phyloP scores from a whole-genome alignment of 2,797 vertebrate species.

The Hoplostethus atlanticus region DNA sequence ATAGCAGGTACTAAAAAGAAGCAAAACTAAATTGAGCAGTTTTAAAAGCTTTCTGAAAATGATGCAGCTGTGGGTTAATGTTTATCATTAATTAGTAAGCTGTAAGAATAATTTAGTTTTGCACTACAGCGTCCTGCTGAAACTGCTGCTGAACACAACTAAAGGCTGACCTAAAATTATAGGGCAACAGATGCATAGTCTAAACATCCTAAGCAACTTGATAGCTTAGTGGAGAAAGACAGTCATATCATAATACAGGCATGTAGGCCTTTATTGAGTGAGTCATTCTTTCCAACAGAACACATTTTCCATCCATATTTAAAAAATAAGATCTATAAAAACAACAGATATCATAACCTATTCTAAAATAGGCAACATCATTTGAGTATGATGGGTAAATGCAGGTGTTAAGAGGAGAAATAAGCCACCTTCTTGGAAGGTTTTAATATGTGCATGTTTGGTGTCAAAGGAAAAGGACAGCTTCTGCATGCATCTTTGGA shows the following conservation, averaged over 20 bases:
- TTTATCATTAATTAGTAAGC: conserved; percentile 71
- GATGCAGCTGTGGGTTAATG: conserved; percentile 61
- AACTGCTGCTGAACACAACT: conserved; percentile 56
- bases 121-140: conserved; percentile 48
- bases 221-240: conserved; percentile 76
- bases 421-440: background rate
- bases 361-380: background rate
- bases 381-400: conserved; percentile 1
- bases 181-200: conserved; percentile 76
- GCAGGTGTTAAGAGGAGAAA: conserved; percentile 49
- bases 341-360: conserved; percentile 40
- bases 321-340: conserved; percentile 63
- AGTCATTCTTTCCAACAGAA: conserved; percentile 78
- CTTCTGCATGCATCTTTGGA: no score
- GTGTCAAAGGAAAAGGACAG: no score
- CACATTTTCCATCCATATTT: conserved; percentile 74
- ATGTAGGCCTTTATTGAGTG: conserved; percentile 71
- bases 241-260: conserved; percentile 76
- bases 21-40: conserved; percentile 54
- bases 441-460: background rate
- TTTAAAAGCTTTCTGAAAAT: conserved; percentile 48
- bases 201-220: conserved; percentile 77
- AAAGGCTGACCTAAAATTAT: conserved; percentile 68
- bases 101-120: conserved; percentile 61
- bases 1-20: conserved; percentile 76